Evolutionary conservation across 2,797 vertebrate genomes (phyloP).

Genomic region (Gymnodraco acuticeps): DNA sequence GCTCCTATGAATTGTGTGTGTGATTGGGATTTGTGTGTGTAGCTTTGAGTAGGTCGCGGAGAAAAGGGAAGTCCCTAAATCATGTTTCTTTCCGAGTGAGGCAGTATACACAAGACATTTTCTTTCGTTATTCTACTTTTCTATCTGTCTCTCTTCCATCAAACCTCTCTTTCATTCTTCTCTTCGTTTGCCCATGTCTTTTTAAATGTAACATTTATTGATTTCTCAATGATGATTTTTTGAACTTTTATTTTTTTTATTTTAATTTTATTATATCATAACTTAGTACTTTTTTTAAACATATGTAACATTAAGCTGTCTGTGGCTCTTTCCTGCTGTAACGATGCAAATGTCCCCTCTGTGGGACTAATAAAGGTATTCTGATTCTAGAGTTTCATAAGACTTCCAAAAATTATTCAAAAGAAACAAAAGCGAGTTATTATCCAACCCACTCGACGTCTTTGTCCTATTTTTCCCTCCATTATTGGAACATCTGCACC

Average conservation of each 20-base stretch:
- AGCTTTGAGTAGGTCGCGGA: slow-evolving; percentile 20
- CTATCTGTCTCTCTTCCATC: not conserved
- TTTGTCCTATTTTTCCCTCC: not conserved
- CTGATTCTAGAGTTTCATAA: not conserved
- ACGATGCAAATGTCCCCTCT: no score
- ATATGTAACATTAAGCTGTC: no score
- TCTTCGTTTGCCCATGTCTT: not conserved
- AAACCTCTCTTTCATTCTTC: not conserved
- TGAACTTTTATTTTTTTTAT: no score
- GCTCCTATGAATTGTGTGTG: slow-evolving; percentile 37
- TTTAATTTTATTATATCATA: no score
- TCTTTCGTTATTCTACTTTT: not conserved
- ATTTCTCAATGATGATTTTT: not conserved
- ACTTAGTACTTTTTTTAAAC: no score
- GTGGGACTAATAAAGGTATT: no score
- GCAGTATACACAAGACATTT: not conserved
- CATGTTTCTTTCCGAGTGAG: slow-evolving; percentile 26
- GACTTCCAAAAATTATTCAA: not conserved
- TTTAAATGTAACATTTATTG: not conserved
- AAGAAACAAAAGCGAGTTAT: not conserved
- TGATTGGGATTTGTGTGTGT: slow-evolving; percentile 8
- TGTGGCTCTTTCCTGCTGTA: no score
- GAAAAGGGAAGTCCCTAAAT: slow-evolving; percentile 36
- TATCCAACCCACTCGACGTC: not conserved
- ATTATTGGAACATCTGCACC: not conserved